Base-by-base conservation (phyloP, 2,888 invertebrate genomes). In the Pherbina coryleti region DNA sequence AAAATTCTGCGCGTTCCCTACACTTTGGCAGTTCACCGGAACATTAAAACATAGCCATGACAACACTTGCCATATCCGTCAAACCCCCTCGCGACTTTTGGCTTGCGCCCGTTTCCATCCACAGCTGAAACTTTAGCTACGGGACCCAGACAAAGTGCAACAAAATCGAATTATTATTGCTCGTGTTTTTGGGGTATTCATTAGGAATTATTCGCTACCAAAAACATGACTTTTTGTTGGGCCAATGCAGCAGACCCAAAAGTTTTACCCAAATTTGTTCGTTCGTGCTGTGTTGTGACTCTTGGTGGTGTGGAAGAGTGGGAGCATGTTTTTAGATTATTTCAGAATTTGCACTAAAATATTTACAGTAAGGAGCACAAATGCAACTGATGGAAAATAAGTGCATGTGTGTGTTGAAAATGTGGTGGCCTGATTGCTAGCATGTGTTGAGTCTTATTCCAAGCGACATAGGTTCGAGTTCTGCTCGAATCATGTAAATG, bases 111-210 rank as follows among this genome's bases (percentile, higher is more conserved):
- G 1, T 9, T 60, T 9, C 22, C 3, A 22, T 22, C 3, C 19
- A 28, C 22, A 3, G 57, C 22, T 9, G 11, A 28, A 28, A 25
- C 55, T 44, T 44, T 11, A 44, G 44, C 44, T 44, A 34, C 19
- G 34, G 22, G 7, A 22, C 17, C 17, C 25, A 22, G 44, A 51
- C 62, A 31, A 74, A 64, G 53, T 64, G 64, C 74, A 74, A 74
- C 74, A 75, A 72, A 75, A 75, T 75, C 75, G 67, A 75, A 66
- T 75, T 66, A 75, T 75, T 75, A 75, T 75, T 75, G 67, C 66
- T 55, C 75, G 67, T 67, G 67, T 74, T 74, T 49, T 51, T 25
- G 28, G 31, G 66, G 64, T 64, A 66, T 74, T 72, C 72, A 72
- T 72, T 28, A 55, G 19, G 37, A 14, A 55, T 53, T 72, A 31